Percentiles rank a stretch among this genome's conserved stretches.
Conservation (phyloP, 1,140 invertebrate genomes). For the Thrips palmi region DNA sequence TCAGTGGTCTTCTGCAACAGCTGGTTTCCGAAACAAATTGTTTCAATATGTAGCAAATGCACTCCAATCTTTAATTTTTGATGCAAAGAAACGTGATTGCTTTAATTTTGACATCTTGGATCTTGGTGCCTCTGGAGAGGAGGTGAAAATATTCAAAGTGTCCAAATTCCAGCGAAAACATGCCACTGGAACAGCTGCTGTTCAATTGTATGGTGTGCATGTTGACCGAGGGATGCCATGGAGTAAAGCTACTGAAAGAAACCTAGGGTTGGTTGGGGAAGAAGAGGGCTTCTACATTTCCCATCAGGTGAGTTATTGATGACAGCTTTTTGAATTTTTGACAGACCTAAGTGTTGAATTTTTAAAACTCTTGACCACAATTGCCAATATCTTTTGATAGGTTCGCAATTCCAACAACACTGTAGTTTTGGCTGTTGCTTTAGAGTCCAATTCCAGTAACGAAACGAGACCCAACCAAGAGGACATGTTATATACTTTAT, state of each 20-base stretch:
- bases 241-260: slow-evolving; percentile 69
- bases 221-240: slow-evolving; percentile 90
- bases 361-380: no score
- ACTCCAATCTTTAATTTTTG: slow-evolving; percentile 63
- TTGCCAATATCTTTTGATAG: slow-evolving; percentile 16
- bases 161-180: slow-evolving; percentile 68
- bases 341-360: no score
- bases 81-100: slow-evolving; percentile 53
- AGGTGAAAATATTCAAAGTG: slow-evolving; percentile 56
- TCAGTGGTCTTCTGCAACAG: slow-evolving; percentile 73
- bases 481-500: slow-evolving; percentile 61
- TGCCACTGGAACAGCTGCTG: slow-evolving; percentile 74
- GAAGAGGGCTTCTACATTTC: slow-evolving; percentile 87
- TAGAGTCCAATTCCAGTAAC: slow-evolving; percentile 25
- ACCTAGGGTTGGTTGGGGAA: slow-evolving; percentile 35
- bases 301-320: slow-evolving; percentile 34
- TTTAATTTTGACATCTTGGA: slow-evolving; percentile 88
- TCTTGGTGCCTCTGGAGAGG: slow-evolving; percentile 72
- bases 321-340: background rate
- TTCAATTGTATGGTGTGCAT: slow-evolving; percentile 76
- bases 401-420: slow-evolving; percentile 69
- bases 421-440: slow-evolving; percentile 59
- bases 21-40: slow-evolving; percentile 86
- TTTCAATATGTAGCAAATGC: slow-evolving; percentile 98
- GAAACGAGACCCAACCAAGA: slow-evolving; percentile 36